Base-by-base conservation (phyloP, 2,888 invertebrate genomes). In the Ramazzottius varieornatus region DNA sequence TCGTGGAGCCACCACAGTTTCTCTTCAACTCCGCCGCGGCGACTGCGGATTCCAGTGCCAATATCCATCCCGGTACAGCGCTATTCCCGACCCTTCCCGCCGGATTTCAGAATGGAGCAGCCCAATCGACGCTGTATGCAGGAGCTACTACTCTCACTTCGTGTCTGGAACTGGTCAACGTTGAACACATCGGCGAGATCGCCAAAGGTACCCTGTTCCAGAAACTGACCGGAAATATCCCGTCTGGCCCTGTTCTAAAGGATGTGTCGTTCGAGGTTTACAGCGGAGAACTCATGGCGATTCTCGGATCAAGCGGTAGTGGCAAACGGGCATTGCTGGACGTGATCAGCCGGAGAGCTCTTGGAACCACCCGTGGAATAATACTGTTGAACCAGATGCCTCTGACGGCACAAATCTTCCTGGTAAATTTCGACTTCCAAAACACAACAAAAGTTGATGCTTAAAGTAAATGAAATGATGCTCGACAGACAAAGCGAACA, bases 261-360 rank as follows among this genome's bases (percentile, higher is more conserved):
- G 91, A 92, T 78, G 88, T 93, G 2, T 88, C 88, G 32, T 82
- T 92, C 71, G 85, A 85, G 68, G 88, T 92, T 0, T 86, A 87
- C 73, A 88, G 89, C 64, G 92, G 92, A 2, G 92, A 93, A 76
- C 87, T 93, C 65, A 84, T 92, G 72, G 92, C 92, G 34, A 84
- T 93, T 67, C 78, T 92, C 46, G 93, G 93, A 4, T 54, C 54
- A 29, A 54, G 54, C 29, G 90, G 90, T 20, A 91, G 91, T 70
- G 94, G 94, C 0, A 96, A 96, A 74, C 83, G 90, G 34, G 92
- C 92, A 0, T 81, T 96, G 1, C 79, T 96, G 4, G 93, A 94
- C 75, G 92, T 93, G 4, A 88, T 94, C 66, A 76, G 78, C 0
- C 75, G 78, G 46, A 71, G 79, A 33, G 84, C 87, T 16, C 83